A percentile compares a stretch with the other conserved stretches of the same genome.
phyloP scores from a whole-genome alignment of 2,113 vertebrate species.

The Ammodramus savannarum region DNA sequence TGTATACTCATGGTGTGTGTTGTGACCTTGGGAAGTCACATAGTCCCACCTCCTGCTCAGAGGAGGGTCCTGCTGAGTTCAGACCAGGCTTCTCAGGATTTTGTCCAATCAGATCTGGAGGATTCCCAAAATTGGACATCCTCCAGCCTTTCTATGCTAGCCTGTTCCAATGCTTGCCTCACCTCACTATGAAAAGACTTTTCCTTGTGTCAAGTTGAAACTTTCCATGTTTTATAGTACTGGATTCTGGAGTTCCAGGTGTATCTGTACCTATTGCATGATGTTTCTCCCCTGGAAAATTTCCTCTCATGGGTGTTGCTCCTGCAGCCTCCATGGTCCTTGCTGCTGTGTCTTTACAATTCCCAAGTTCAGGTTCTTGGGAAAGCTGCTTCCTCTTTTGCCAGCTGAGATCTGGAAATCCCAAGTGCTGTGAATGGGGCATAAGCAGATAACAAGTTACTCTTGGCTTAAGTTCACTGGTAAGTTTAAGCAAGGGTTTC shows the following conservation, averaged over 20 bases:
- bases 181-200: neutral
- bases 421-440: accelerated
- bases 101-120: neutral
- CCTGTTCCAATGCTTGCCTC: neutral
- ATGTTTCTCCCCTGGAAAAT: neutral
- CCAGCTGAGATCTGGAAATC: neutral
- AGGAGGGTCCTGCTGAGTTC: neutral
- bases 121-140: neutral
- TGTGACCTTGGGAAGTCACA: conserved; percentile 10
- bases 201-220: neutral
- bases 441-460: neutral
- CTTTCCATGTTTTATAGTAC: neutral
- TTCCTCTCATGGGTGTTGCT: neutral
- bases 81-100: neutral
- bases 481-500: neutral
- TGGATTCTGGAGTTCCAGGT: neutral
- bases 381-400: neutral
- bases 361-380: neutral
- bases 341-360: neutral
- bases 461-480: neutral
- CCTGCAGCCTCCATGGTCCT: neutral
- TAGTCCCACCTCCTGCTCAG: neutral
- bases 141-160: neutral
- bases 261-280: neutral
- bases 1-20: neutral